Evolutionary conservation across 2,113 vertebrate genomes (phyloP), one percentile per base, ranked within the genome.

Genomic region (Cathartes aura): DNA sequence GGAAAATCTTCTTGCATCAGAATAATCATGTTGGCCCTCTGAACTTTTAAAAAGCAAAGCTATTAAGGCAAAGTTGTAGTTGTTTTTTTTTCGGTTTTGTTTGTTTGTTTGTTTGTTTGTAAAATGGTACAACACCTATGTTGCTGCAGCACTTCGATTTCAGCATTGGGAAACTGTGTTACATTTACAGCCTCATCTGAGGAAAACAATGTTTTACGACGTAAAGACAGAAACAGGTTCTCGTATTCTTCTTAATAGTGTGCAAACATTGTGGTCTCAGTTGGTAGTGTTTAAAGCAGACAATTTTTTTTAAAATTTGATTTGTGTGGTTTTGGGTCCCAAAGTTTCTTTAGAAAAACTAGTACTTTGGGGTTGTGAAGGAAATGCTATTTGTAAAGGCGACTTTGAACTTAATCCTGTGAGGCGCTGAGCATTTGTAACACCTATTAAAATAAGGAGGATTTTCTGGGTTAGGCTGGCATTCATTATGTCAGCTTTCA

Each of bases 141-240:
- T 75, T 93, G 43, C 47, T 95, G 80, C 78, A 90, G 45, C 26
- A 52, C 27, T 93, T 94, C 36, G 67, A n/a, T 87, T 96, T 96
- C 26, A 82, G 29, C 42, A 23, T 27, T 94, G 59, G 40, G 78
- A 93, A 97, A 59, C 55, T 27, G 19, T 7, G 75, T 67, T 87
- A 82, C 38, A 56, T 70, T 84, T 52, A 70, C 18, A 86, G 71
- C 64, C 42, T 93, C 45, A 50, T 58, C 70, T 63, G 85, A 93
- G n/a, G 68, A 93, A 97, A 93, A 79, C 15, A 53, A 7, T 36
- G 10, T 81, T 87, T 67, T 58, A 59, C 55, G 42, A 80, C 10
- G n/a, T 76, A 91, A 78, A 92, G 66, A 89, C 43, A 89, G 59
- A 84, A 96, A 38, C 11, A 43, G 4, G 12, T 87, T 89, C 42